Base-by-base conservation (phyloP, 2,113 vertebrate genomes). In the Semnornis frantzii region DNA sequence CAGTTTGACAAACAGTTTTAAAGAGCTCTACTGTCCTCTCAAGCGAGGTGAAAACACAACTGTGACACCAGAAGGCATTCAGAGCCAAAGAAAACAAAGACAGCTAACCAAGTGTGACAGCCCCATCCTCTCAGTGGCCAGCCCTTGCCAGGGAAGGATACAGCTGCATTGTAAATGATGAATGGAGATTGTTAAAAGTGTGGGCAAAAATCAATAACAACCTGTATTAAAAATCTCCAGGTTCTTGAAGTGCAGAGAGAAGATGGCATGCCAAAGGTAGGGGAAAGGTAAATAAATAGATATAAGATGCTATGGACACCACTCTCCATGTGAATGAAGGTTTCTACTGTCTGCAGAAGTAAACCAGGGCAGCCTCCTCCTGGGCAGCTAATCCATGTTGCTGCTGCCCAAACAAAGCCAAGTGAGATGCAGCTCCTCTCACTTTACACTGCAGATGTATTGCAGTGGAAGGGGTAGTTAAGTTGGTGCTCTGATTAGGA, bases 311-410 rank as follows among this genome's bases (percentile, higher is more conserved):
- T 7, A 4, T 8, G 25, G 46, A 37, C 30, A 50, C 23, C 23
- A 4, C 27, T 52, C 54, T 10, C 59, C 46, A 2, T 50, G 3
- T 16, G 23, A 76, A 71, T 25, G 63, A 79, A 79, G 52, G 24
- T 69, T 62, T 79, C 25, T 10, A 3, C 17, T 62, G 59, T 17
- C 8, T 58, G 33, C 42, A 44, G 52, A 39, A 59, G 60, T 50
- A 70, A 34, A 74, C 28, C 5, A 23, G 34, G 54, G 44, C n/a
- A 10, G 37, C 15, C 33, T 42, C 25, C 33, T 50, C 39, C 4
- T 3, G 4, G 64, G 23, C 33, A n/a, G 57, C 4, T 44, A 37
- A 37, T 0, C 33, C 2, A 2, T 9, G 9, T 48, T 12, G 37
- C 24, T 79, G n/a, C 68, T 76, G 37, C 30, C 21, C 3, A 1